phyloP scores from a whole-genome alignment of 2,797 vertebrate species.

The Lepus townsendii region DNA sequence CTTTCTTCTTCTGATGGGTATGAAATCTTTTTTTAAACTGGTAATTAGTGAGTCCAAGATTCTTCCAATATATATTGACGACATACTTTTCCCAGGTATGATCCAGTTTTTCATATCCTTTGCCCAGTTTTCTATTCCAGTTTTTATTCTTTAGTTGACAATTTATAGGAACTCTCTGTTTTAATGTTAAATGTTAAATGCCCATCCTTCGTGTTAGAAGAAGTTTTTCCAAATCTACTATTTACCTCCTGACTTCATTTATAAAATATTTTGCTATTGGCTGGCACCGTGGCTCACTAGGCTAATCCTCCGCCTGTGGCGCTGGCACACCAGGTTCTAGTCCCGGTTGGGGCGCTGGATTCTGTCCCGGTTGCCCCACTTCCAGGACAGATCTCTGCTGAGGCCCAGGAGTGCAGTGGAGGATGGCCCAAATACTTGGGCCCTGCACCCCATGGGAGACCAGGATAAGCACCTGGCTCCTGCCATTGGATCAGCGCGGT shows the following conservation, averaged over 20 bases:
- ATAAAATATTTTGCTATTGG: not conserved
- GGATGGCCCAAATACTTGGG: too few species aligned
- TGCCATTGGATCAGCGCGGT: too few species aligned
- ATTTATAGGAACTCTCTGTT: not conserved
- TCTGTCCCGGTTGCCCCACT: too few species aligned
- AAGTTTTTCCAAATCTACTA: constrained; percentile 7
- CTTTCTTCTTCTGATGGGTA: not conserved
- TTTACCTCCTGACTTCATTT: constrained; percentile 12
- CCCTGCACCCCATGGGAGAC: too few species aligned
- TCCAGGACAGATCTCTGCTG: too few species aligned
- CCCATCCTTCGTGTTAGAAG: not conserved
- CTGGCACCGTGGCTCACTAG: too few species aligned
- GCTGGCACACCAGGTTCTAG: too few species aligned
- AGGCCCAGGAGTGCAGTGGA: too few species aligned
- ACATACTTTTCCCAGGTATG: not conserved
- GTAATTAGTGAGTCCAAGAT: not conserved
- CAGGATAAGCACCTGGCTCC: too few species aligned
- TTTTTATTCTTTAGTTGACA: not conserved
- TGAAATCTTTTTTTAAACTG: not conserved
- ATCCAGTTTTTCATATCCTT: not conserved
- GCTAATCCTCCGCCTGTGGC: too few species aligned
- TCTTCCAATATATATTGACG: not conserved
- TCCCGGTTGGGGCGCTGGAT: too few species aligned
- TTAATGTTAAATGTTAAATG: constrained; percentile 35
- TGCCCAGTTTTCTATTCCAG: not conserved